phyloP scores from a whole-genome alignment of 2,797 vertebrate genomes.

The Cossypha polioptera region DNA sequence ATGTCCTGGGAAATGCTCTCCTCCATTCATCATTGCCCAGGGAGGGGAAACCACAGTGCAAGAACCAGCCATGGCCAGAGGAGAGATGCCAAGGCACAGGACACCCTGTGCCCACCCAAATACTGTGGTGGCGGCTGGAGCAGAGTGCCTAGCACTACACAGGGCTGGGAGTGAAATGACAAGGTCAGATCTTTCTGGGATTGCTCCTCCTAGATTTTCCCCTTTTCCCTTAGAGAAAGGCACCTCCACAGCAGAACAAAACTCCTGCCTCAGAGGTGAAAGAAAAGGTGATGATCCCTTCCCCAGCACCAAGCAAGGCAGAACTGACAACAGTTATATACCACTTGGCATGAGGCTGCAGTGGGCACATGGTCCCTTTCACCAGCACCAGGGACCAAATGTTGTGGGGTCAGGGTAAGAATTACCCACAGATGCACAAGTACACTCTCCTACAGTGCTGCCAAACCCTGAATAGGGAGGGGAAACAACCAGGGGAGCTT shows the following conservation, averaged over 20 bases:
- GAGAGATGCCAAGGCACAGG: neutral
- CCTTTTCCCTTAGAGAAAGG: neutral
- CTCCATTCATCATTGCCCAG: neutral
- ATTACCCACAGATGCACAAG: neutral
- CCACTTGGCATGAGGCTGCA: neutral
- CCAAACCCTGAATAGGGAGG: neutral
- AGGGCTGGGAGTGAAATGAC: neutral
- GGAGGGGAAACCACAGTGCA: neutral
- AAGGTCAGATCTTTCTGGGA: neutral
- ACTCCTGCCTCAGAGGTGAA: neutral
- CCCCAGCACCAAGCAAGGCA: neutral
- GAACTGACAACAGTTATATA: neutral
- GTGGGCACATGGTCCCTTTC: neutral
- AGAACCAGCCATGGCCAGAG: neutral
- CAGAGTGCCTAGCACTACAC: neutral
- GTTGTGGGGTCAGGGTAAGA: neutral
- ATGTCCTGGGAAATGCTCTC: neutral
- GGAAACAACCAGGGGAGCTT: neutral
- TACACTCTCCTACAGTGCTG: neutral
- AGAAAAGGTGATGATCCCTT: neutral
- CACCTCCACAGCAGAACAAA: neutral
- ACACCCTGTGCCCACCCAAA: neutral
- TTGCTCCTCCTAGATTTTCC: neutral
- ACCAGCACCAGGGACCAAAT: rapidly evolving
- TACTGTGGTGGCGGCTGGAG: rapidly evolving